A percentile compares a stretch with the other conserved stretches of the same genome.
phyloP scores from a whole-genome alignment of 2,888 invertebrate genomes.

The Zygogramma bicolorata region DNA sequence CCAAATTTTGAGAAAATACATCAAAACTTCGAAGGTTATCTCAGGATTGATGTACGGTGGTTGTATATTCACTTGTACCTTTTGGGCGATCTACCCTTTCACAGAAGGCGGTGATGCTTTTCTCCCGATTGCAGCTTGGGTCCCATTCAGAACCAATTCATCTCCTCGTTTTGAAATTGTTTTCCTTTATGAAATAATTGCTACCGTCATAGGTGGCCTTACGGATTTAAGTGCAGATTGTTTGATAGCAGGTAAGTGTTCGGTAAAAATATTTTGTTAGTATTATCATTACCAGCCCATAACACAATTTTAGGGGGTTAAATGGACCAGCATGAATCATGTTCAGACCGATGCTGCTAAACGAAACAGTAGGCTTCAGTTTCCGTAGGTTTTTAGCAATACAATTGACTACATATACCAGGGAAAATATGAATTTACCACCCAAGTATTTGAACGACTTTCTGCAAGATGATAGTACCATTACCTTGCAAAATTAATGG shows the following conservation, averaged over 20 bases:
- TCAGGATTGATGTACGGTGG: constrained; percentile 26
- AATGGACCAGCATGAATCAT: no score
- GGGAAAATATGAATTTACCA: no score
- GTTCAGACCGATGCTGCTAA: no score
- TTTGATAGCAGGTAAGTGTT: constrained; percentile 43
- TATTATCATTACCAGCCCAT: no score
- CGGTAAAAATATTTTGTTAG: background rate
- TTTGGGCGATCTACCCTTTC: constrained; percentile 61
- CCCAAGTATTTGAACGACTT: no score
- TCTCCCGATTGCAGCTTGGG: constrained; percentile 62
- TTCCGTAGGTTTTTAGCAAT: no score
- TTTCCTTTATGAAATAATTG: constrained; percentile 68
- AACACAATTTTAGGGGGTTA: no score
- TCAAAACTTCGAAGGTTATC: constrained; percentile 22
- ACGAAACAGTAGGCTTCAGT: no score
- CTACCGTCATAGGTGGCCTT: constrained; percentile 66
- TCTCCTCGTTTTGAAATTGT: constrained; percentile 67
- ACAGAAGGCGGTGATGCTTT: constrained; percentile 48
- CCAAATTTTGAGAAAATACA: constrained; percentile 12
- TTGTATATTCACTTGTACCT: constrained; percentile 50
- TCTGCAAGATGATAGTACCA: no score
- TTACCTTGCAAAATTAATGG: no score
- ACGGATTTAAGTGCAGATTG: constrained; percentile 68
- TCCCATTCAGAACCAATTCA: constrained; percentile 66
- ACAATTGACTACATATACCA: no score